These are phyloP conservation scores for Drosophila mettleri DNA, from an alignment of 2,888 invertebrate genomes.

Conservation along the genomic window DNA sequence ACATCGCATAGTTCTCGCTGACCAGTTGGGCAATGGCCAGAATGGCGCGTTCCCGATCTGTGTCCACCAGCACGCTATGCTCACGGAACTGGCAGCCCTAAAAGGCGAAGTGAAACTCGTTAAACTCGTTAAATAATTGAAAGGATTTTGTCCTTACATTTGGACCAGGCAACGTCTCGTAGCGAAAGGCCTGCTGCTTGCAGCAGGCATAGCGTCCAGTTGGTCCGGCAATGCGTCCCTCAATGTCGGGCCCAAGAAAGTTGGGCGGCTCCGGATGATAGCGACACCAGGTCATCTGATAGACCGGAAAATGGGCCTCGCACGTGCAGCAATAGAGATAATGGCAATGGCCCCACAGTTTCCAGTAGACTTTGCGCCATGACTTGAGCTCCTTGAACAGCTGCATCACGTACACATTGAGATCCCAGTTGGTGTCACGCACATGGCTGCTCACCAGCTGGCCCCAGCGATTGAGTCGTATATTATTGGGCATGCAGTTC, in stretches of 20 bases:
- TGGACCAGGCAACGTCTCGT: slow-evolving; percentile 83
- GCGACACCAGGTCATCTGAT: slow-evolving; percentile 92
- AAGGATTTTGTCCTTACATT: slow-evolving; percentile 68
- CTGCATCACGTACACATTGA: slow-evolving; percentile 91
- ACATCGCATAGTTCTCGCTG: slow-evolving; percentile 81
- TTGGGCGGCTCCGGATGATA: slow-evolving; percentile 92
- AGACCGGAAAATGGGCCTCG: slow-evolving; percentile 90
- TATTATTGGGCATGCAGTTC: slow-evolving; percentile 90
- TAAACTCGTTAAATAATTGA: not conserved
- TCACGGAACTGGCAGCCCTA: slow-evolving; percentile 91
- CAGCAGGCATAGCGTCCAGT: slow-evolving; percentile 94
- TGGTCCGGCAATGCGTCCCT: slow-evolving; percentile 87
- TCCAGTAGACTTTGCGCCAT: slow-evolving; percentile 97
- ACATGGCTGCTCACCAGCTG: slow-evolving; percentile 90
- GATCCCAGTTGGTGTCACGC: slow-evolving; percentile 91
- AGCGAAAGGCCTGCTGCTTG: slow-evolving; percentile 91
- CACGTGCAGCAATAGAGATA: slow-evolving; percentile 93
- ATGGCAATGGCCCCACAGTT: slow-evolving; percentile 96
- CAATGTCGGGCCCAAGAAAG: slow-evolving; percentile 89
- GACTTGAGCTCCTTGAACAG: slow-evolving; percentile 92
- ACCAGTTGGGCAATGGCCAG: slow-evolving; percentile 85
- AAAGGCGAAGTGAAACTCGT: not conserved
- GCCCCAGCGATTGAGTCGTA: slow-evolving; percentile 90
- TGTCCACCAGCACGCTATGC: slow-evolving; percentile 88
- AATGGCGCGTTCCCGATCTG: slow-evolving; percentile 89